A percentile compares a stretch with the other conserved stretches of the same genome.
Evolutionary conservation across 30 jellyfish, hydroid and myxozoan genomes (phyloP).

Genomic region (Turritopsis rubra): DNA sequence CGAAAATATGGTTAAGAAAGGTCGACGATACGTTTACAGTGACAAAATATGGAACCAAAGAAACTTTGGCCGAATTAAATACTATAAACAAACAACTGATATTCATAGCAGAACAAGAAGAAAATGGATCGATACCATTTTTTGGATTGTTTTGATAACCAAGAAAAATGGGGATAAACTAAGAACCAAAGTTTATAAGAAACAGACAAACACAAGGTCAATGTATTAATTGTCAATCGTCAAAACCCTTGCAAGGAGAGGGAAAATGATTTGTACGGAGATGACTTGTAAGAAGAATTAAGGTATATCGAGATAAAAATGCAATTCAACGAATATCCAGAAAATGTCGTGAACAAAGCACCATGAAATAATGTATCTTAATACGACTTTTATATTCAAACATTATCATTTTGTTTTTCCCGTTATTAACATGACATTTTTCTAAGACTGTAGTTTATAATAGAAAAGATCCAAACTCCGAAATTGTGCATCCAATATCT

Average conservation of each 20-base stretch:
- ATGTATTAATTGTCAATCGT: background rate
- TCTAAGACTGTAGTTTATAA: too few species aligned
- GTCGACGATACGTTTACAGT: conserved; percentile 18
- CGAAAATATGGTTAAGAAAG: background rate
- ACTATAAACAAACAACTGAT: background rate
- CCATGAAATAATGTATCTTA: too few species aligned
- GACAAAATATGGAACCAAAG: background rate
- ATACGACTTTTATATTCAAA: too few species aligned
- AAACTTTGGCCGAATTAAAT: too few species aligned
- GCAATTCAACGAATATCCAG: background rate
- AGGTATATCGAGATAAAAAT: conserved; percentile 1
- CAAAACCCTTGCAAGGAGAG: conserved; percentile 3
- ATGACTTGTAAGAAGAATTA: background rate
- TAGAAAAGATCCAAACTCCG: too few species aligned
- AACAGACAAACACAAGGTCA: background rate
- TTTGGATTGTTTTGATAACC: too few species aligned
- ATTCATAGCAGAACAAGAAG: background rate
- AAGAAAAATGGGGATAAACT: background rate
- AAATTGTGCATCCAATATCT: too few species aligned
- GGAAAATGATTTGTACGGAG: conserved; percentile 11
- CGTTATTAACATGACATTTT: too few species aligned
- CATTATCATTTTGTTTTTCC: too few species aligned
- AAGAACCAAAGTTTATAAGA: conserved; percentile 15
- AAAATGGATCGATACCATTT: background rate
- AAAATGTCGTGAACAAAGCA: conserved; percentile 2